phyloP scores from a whole-genome alignment of 2,113 vertebrate genomes.

The Prionailurus viverrinus region DNA sequence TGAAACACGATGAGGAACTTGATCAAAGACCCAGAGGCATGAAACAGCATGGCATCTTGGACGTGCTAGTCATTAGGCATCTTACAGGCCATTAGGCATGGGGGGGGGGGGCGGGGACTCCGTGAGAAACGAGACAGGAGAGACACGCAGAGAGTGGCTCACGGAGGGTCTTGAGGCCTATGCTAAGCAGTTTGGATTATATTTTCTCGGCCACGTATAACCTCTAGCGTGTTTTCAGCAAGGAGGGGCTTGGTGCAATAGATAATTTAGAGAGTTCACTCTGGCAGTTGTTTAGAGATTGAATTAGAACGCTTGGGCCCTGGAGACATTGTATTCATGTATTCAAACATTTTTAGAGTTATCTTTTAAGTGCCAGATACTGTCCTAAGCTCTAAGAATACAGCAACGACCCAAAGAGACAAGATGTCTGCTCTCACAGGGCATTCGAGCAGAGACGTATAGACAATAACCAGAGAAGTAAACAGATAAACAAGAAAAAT shows the following conservation, averaged over 20 bases:
- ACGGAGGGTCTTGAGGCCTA: rapidly evolving
- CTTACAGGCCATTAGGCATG: background rate
- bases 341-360: background rate
- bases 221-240: background rate
- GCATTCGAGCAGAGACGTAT: background rate
- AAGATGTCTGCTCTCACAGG: background rate
- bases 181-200: background rate
- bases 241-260: background rate
- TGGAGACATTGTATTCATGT: background rate
- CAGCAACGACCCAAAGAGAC: background rate
- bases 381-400: background rate
- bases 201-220: background rate
- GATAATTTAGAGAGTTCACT: background rate
- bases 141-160: background rate
- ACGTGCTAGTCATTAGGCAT: background rate
- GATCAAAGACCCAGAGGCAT: background rate
- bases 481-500: constrained; percentile 8
- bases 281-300: background rate
- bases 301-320: background rate
- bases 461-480: background rate
- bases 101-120: background rate
- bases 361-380: background rate
- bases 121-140: background rate
- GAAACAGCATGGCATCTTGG: background rate
- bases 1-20: background rate